A percentile compares a stretch with the other conserved stretches of the same genome.
Evolutionary conservation across 2,888 invertebrate species (phyloP).

Genomic region (Noctua janthina): DNA sequence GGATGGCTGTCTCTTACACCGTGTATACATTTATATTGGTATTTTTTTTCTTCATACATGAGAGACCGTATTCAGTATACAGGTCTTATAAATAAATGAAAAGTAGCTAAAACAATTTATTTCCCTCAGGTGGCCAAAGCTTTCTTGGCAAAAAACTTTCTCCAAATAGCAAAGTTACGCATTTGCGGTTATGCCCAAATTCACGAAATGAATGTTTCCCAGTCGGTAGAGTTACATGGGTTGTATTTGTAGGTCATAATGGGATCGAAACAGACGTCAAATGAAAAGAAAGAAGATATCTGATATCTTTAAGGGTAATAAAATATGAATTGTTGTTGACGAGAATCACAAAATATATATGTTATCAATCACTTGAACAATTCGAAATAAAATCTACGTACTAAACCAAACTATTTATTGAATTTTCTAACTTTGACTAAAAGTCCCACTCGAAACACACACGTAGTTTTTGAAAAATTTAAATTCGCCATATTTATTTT

Average conservation of each 20-base stretch:
- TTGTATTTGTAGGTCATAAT: slow-evolving; percentile 35
- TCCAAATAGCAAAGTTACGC: too few species aligned
- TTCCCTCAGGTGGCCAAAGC: too few species aligned
- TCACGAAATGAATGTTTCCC: slow-evolving; percentile 14
- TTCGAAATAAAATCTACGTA: too few species aligned
- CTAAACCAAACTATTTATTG: neutral
- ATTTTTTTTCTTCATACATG: too few species aligned
- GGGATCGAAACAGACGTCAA: neutral
- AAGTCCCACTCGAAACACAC: neutral
- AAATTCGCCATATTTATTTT: neutral
- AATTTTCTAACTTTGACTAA: neutral
- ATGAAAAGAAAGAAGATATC: neutral
- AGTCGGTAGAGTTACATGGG: neutral
- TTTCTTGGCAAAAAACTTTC: too few species aligned
- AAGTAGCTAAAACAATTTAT: too few species aligned
- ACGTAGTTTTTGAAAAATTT: slow-evolving; percentile 1
- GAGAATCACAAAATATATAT: too few species aligned
- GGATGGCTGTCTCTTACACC: too few species aligned
- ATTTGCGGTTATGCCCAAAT: neutral
- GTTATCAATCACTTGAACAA: too few species aligned
- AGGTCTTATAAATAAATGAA: too few species aligned
- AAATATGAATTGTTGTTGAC: neutral
- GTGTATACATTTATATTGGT: too few species aligned
- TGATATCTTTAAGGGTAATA: neutral
- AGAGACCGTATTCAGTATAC: too few species aligned